Base-by-base conservation (phyloP, 2,888 invertebrate species). In the Nymphalis urticae region DNA sequence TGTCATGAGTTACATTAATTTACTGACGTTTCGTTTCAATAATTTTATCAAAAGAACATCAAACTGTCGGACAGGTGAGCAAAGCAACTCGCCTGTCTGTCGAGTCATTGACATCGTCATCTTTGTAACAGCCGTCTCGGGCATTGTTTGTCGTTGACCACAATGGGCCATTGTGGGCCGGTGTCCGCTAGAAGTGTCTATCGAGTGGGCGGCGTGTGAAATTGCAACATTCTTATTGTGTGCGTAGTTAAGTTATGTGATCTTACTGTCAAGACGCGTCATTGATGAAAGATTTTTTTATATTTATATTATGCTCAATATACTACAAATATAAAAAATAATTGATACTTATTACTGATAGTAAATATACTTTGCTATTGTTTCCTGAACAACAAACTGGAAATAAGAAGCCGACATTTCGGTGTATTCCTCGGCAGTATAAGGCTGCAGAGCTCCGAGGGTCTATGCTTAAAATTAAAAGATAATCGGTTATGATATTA, bases 81-180 rank as follows among this genome's bases (percentile, higher is more conserved):
- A 36, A 27, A 36, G 16, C 9, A 27, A 7, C 21, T 3, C 16
- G 17, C 21, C 17, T n/a, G 32, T 56, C 58, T 65, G 65, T 51
- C 58, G 50, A 65, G 50, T 65, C 53, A 66, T 51, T 47, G 42
- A 27, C n/a, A 51, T 59, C 59, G 42, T 42, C 42, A 13, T 42
- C 42, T 42, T 42, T 59, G 65, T 50, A 59, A n/a, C 56, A 56
- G 56, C 32, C 50, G 50, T 19, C n/a, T 17, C 32, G 10, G 10
- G 10, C n/a, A 47, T 66, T 66, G 65, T 60, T 66, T 66, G 60
- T 60, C 47, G 47, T 66, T 53, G 60, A 59, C 65, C 65, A 65
- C 51, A 65, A 60, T 42, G 51, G 51, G 42, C 50, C 51, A 51
- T 59, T 59, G 59, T 24, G 50, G 65, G 24, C 51, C 27, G 47